A percentile compares a stretch with the other conserved stretches of the same genome.
These are phyloP conservation scores for Leptogaster cylindrica DNA, from an alignment of 2,888 invertebrate genomes.

Conservation along the genomic window DNA sequence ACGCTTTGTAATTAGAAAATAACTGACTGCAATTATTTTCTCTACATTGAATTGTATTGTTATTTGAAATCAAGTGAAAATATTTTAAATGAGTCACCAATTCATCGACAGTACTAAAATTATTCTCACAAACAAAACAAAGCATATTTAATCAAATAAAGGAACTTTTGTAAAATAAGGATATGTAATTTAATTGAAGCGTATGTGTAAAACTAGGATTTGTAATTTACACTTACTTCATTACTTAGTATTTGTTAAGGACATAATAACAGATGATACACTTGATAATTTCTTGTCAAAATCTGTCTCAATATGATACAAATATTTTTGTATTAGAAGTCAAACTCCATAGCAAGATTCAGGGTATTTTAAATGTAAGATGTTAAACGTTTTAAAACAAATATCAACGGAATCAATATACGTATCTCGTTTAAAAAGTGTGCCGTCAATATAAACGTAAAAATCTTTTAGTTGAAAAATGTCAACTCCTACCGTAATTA, in stretches of 20 bases:
- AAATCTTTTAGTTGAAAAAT: background rate
- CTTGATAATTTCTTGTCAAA: too few relatives aligned
- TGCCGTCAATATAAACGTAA: background rate
- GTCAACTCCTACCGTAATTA: conserved; percentile 3
- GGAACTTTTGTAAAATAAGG: background rate
- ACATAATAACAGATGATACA: too few relatives aligned
- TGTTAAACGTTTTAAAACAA: background rate
- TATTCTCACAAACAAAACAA: conserved; percentile 2
- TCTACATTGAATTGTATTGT: conserved; percentile 3
- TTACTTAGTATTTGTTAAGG: too few relatives aligned
- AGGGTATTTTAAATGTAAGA: background rate
- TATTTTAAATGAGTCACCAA: conserved; percentile 19
- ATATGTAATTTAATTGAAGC: too few relatives aligned
- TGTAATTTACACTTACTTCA: too few relatives aligned
- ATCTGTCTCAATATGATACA: background rate
- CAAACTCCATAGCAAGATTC: background rate
- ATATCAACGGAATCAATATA: background rate
- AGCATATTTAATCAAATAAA: conserved; percentile 1
- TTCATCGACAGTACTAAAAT: conserved; percentile 2
- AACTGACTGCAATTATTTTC: conserved; percentile 1
- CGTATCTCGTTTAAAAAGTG: background rate
- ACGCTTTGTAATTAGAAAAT: background rate
- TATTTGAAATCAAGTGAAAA: conserved; percentile 4
- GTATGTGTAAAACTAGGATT: too few relatives aligned
- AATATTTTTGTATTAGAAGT: background rate